Conservation (phyloP, 2,888 invertebrate species). For the Tenthredo distinguenda region DNA sequence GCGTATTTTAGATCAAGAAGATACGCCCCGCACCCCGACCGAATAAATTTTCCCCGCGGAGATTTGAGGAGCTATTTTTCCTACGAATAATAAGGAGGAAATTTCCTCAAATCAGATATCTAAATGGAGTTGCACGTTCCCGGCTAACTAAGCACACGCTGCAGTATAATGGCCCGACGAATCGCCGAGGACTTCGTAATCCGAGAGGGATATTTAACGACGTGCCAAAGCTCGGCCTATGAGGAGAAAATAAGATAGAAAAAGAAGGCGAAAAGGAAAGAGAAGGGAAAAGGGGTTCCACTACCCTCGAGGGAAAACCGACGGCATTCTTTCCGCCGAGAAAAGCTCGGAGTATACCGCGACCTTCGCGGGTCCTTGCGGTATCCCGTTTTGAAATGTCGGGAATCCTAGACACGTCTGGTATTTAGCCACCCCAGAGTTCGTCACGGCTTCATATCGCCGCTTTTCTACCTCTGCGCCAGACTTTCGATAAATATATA, state of each 20-base stretch:
- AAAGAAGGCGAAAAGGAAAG: background rate
- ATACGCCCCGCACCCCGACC: background rate
- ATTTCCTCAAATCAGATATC: background rate
- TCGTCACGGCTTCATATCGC: slow-evolving; percentile 62
- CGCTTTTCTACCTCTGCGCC: background rate
- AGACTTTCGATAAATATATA: background rate
- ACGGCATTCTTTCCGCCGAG: slow-evolving; percentile 27
- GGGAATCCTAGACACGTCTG: slow-evolving; percentile 62
- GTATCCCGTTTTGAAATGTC: slow-evolving; percentile 52
- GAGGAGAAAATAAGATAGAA: slow-evolving; percentile 36
- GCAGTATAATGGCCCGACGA: background rate
- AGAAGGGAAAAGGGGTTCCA: slow-evolving; percentile 34
- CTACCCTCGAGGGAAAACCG: slow-evolving; percentile 62
- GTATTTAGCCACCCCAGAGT: slow-evolving; percentile 63
- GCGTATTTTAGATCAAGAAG: background rate
- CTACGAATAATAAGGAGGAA: background rate
- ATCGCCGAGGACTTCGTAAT: background rate
- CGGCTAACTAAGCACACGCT: background rate
- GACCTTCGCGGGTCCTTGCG: slow-evolving; percentile 56
- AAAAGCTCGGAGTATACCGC: background rate
- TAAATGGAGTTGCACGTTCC: slow-evolving; percentile 7
- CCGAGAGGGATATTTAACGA: slow-evolving; percentile 1
- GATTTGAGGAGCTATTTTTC: background rate
- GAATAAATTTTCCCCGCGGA: background rate
- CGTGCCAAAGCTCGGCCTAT: background rate